Base-by-base conservation (phyloP, 1,140 invertebrate species). In the Eulimnadia texana region DNA sequence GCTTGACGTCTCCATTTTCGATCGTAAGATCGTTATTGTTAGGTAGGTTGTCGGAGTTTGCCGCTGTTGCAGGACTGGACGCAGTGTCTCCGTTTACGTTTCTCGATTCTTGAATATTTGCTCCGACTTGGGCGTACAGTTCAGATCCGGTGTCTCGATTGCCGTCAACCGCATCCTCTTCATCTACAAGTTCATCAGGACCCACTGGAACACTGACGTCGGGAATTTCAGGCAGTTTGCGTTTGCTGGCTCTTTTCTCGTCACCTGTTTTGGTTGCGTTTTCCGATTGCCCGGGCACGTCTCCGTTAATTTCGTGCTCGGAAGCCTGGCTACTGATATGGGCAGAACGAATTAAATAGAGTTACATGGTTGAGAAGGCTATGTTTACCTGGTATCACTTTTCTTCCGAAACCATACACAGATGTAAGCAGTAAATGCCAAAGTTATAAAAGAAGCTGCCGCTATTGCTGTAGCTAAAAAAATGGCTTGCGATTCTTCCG, bases 81-180 rank as follows among this genome's bases (percentile, higher is more conserved):
- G 27, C 3, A 10, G 23, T 6, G 22, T 3, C 11, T 57, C 33
- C 33, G 19, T 19, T 29, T 0, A 10, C n/a, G 20, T n/a, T 57
- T 22, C 55, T 29, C 1, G 55, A 61, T 23, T 54, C 50, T 16
- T n/a, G 3, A 29, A 27, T 22, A n/a, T 27, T 27, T 1, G 53
- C 53, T 28, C 53, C 60, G 13, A 61, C 60, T 51, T 61, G 60
- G 19, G 60, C 60, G 53, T 61, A 61, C 16, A 61, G 53, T 61
- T 61, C 60, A 1, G 60, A 61, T 42, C 24, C 33, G 50, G 60
- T 61, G 19, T 61, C 60, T 54, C 53, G 50, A 52, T 27, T 54
- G 23, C 60, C 53, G 33, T 16, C 6, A 42, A 9, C 16, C 16
- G 33, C 33, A 6, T 42, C 33, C 6, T 42, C 33, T 16, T 9